Percentiles rank a stretch among this genome's conserved stretches.
Evolutionary conservation across 2,888 invertebrate genomes (phyloP).

Genomic region (Ornithoptera priamus): DNA sequence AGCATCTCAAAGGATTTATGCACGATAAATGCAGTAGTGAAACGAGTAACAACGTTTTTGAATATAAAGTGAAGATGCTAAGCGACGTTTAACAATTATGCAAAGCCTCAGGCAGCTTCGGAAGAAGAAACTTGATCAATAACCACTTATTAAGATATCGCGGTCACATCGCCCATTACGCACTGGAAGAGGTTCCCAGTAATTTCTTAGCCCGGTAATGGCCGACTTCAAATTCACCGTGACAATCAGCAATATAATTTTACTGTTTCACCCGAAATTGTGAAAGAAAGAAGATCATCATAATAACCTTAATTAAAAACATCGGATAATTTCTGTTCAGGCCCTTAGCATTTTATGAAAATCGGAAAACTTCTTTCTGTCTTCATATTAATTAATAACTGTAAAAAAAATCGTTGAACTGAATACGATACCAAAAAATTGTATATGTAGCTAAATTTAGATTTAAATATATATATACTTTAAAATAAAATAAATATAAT

Average conservation of each 20-base stretch:
- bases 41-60: slow-evolving; percentile 9
- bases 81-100: slow-evolving; percentile 68
- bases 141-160: slow-evolving; percentile 77
- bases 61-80: slow-evolving; percentile 37
- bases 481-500: no score
- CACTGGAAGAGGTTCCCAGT: slow-evolving; percentile 49
- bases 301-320: slow-evolving; percentile 46
- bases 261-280: slow-evolving; percentile 53
- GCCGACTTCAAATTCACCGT: slow-evolving; percentile 55
- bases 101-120: slow-evolving; percentile 53
- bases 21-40: slow-evolving; percentile 10
- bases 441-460: no score
- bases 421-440: no score
- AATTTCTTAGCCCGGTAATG: slow-evolving; percentile 58
- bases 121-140: slow-evolving; percentile 63
- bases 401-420: no score
- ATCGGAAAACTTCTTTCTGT: background rate
- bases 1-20: background rate
- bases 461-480: no score
- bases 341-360: background rate
- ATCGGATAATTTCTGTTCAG: slow-evolving; percentile 33
- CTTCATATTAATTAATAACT: background rate
- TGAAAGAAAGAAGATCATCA: slow-evolving; percentile 52
- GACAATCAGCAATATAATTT: slow-evolving; percentile 67
- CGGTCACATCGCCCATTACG: slow-evolving; percentile 70